Conservation (phyloP, 2,888 invertebrate genomes). For the Lapara coniferarum region DNA sequence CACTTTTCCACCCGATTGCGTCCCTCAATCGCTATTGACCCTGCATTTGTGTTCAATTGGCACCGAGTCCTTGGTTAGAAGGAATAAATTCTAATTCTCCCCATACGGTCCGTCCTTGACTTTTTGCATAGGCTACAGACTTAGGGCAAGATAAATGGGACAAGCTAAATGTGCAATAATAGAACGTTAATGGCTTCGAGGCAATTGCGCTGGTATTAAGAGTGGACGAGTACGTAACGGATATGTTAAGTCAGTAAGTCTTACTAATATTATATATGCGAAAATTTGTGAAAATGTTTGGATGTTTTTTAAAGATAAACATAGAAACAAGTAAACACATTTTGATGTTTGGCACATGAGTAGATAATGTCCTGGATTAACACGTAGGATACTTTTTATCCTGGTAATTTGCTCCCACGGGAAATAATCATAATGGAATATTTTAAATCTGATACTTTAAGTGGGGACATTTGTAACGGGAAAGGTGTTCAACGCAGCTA, state of each 20-base stretch:
- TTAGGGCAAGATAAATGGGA: constrained; percentile 30
- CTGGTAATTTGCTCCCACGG: no score
- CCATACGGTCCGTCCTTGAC: constrained; percentile 45
- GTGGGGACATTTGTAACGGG: no score
- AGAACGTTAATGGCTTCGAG: constrained; percentile 20
- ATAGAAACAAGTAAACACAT: no score
- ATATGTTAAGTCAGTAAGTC: constrained; percentile 5
- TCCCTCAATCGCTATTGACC: constrained; percentile 19
- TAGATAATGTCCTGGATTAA: no score
- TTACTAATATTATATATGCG: no score
- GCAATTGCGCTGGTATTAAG: constrained; percentile 25
- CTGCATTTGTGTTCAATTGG: constrained; percentile 16
- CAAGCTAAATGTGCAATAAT: constrained; percentile 37
- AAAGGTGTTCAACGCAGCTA: no score
- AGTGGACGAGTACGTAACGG: constrained; percentile 18
- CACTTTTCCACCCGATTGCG: constrained; percentile 20
- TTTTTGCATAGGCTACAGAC: constrained; percentile 37
- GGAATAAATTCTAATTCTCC: constrained; percentile 32
- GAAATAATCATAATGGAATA: no score
- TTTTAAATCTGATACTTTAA: no score
- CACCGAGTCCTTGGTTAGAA: constrained; percentile 3
- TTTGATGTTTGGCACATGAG: no score
- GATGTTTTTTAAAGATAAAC: no score
- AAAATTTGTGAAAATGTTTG: no score
- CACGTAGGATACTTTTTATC: no score